Evolutionary conservation across 2,888 invertebrate genomes (phyloP).

Genomic region (Hofmannophila pseudospretella): DNA sequence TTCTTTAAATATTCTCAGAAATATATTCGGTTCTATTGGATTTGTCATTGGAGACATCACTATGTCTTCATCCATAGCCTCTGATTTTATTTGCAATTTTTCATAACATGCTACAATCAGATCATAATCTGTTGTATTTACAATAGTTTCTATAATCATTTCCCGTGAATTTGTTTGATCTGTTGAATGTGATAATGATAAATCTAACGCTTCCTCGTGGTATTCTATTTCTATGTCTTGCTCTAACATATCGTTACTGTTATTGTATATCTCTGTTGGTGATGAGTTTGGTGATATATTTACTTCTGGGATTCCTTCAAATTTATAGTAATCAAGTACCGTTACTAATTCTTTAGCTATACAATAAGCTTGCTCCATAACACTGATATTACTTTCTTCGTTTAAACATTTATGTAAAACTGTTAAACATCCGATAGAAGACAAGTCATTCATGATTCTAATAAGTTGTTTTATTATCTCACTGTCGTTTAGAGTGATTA

Average conservation of each 20-base stretch:
- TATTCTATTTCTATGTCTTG: background rate
- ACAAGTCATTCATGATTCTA: conserved; percentile 79
- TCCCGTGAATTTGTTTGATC: conserved; percentile 5
- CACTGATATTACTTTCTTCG: conserved; percentile 81
- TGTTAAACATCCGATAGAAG: conserved; percentile 81
- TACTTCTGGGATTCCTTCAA: conserved; percentile 21
- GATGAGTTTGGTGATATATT: background rate
- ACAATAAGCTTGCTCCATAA: conserved; percentile 76
- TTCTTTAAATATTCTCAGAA: conserved; percentile 33
- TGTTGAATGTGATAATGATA: background rate
- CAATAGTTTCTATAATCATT: conserved; percentile 75
- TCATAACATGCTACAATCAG: conserved; percentile 75
- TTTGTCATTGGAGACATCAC: conserved; percentile 10
- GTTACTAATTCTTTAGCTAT: conserved; percentile 65
- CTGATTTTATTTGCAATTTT: conserved; percentile 19
- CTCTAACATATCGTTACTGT: background rate
- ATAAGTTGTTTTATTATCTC: conserved; percentile 79
- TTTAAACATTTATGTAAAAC: conserved; percentile 79
- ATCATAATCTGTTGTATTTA: conserved; percentile 71
- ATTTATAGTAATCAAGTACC: conserved; percentile 70
- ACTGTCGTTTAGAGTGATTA: conserved; percentile 79
- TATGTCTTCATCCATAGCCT: conserved; percentile 16
- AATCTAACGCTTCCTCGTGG: background rate
- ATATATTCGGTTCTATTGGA: conserved; percentile 24
- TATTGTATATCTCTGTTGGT: background rate